These are phyloP conservation scores for Trilocha varians DNA, from an alignment of 2,888 invertebrate genomes.

Conservation along the genomic window DNA sequence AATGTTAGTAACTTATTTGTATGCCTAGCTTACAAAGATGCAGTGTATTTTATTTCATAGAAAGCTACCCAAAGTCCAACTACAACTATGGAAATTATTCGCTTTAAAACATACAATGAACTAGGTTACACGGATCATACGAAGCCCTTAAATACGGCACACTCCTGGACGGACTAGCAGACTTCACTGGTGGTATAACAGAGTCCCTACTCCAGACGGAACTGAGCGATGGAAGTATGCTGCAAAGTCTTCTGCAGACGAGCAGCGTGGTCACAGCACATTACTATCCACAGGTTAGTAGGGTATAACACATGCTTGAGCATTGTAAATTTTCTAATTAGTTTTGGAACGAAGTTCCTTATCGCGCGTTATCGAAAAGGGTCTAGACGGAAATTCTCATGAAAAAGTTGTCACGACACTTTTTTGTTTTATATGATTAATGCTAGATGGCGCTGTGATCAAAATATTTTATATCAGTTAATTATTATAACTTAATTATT, in stretches of 20 bases:
- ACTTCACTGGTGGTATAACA: constrained; percentile 91
- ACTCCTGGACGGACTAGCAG: constrained; percentile 87
- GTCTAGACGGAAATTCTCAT: too few relatives aligned
- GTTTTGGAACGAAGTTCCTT: too few relatives aligned
- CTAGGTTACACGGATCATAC: constrained; percentile 91
- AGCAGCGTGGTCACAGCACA: constrained; percentile 87
- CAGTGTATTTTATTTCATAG: neutral
- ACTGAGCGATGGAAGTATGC: constrained; percentile 78
- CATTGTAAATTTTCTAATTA: neutral
- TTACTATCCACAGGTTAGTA: constrained; percentile 34
- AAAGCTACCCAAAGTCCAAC: neutral
- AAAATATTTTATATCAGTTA: too few relatives aligned
- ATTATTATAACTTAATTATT: too few relatives aligned
- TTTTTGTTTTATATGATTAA: too few relatives aligned
- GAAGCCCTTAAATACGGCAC: constrained; percentile 95
- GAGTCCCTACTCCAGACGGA: constrained; percentile 84
- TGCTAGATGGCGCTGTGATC: too few relatives aligned
- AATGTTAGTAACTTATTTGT: too few relatives aligned
- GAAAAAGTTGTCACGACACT: too few relatives aligned
- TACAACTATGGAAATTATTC: neutral
- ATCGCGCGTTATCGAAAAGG: too few relatives aligned
- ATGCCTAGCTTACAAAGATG: too few relatives aligned
- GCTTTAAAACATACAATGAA: too few relatives aligned
- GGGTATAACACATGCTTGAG: neutral
- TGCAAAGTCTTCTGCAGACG: constrained; percentile 82